These are phyloP conservation scores for Rhagonycha lutea DNA, from an alignment of 2,888 invertebrate species.

Conservation along the genomic window DNA sequence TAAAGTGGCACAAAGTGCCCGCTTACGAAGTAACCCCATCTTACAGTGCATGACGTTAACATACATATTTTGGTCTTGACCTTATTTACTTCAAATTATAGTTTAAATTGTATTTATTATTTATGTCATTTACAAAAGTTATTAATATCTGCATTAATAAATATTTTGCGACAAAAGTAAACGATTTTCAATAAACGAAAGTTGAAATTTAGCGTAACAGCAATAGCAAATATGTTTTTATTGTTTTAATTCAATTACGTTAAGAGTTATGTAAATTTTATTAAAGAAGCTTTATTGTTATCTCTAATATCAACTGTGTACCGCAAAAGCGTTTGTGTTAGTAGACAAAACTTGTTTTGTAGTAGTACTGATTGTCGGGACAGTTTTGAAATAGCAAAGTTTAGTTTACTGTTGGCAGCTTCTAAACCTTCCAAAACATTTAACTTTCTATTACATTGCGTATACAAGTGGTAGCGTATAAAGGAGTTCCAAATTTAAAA, in stretches of 20 bases:
- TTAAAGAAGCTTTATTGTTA: neutral
- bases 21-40: too few species aligned
- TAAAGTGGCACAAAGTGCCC: too few species aligned
- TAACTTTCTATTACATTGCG: neutral
- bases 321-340: neutral
- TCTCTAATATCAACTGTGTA: neutral
- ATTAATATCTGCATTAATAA: too few species aligned
- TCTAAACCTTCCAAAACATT: constrained; percentile 3
- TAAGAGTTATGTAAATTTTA: neutral
- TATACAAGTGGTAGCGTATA: neutral
- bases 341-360: neutral
- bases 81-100: too few species aligned
- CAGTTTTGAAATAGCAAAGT: constrained; percentile 4
- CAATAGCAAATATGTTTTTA: neutral
- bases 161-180: too few species aligned
- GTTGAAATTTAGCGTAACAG: neutral
- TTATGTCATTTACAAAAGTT: too few species aligned
- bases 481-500: neutral
- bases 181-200: too few species aligned
- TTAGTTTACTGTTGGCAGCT: constrained; percentile 1
- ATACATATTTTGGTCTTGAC: too few species aligned
- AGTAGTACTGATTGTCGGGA: neutral
- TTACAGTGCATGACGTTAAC: too few species aligned
- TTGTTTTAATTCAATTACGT: neutral
- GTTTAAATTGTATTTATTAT: too few species aligned